Evolutionary conservation across 2,113 vertebrate species (phyloP).

Genomic region (Catharus bicknelli): DNA sequence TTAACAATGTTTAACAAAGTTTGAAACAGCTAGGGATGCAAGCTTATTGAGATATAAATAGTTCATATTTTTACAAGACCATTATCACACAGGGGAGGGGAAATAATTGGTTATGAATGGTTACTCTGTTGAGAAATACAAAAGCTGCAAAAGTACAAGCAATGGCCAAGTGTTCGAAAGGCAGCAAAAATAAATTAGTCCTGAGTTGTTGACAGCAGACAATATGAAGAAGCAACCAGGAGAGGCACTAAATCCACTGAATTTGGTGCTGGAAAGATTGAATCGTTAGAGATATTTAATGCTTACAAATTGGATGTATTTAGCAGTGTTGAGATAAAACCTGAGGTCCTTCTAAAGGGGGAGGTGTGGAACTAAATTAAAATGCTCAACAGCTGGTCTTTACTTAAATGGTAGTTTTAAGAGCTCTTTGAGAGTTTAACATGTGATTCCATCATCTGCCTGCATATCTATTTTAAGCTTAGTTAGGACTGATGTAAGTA

Average conservation of each 20-base stretch:
- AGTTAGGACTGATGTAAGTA: background rate
- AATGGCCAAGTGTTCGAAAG: background rate
- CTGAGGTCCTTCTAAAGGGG: background rate
- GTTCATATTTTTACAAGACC: background rate
- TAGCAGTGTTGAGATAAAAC: background rate
- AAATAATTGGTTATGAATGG: background rate
- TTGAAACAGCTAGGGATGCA: background rate
- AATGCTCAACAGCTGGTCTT: background rate
- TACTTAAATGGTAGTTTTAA: background rate
- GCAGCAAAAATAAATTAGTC: background rate
- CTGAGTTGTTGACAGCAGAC: background rate
- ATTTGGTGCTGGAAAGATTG: background rate
- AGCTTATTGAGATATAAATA: background rate
- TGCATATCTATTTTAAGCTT: constrained; percentile 18
- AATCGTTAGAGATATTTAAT: background rate
- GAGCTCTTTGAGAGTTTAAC: background rate
- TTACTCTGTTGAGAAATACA: background rate
- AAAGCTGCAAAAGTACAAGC: background rate
- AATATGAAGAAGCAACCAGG: background rate
- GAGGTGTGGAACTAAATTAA: background rate
- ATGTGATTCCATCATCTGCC: background rate
- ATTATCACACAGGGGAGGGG: background rate
- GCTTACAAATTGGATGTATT: background rate
- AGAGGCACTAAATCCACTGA: background rate
- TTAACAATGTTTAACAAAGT: background rate